Evolutionary conservation across 2,797 vertebrate genomes (phyloP), one percentile per base, ranked within the genome.

Genomic region (Neomorphus geoffroyi): DNA sequence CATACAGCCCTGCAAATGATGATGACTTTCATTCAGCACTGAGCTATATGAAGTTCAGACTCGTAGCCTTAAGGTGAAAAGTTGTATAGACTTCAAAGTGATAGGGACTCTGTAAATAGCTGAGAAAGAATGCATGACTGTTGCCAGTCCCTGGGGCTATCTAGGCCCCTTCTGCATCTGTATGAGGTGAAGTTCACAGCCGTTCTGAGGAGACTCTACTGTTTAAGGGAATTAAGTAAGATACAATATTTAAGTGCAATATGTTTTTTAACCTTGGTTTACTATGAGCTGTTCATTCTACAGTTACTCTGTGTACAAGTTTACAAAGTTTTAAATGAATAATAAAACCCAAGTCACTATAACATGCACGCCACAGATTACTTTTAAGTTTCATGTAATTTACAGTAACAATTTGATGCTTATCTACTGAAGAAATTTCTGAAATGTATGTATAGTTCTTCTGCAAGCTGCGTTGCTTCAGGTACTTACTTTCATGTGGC

Each of bases 101-200:
- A 84, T 92, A 95, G 92, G 77, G 92, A 90, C 69, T 93, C 58
- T 60, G 27, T 58, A 57, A 65, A 90, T 66, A 84, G 84, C 88
- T 81, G n/a, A 39, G 74, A 82, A 93, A 72, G 94, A 92, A 88
- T 90, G 92, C 78, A 48, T 50, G 87, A 3, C 65, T 35, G 8
- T 70, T 22, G 15, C 39, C 43, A 72, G 12, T 56, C 75, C 85
- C 87, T 83, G 18, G 0, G 80, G 87, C 89, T 75, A 58, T 66
- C 71, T 23, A 13, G 37, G 46, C 37, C 24, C 74, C 30, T 65
- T 93, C 72, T 85, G 32, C 57, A 26, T 37, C 33, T 79, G 13
- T 69, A 48, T 48, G 56, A 45, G 45, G 22, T 45, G 58, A 86
- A 70, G n/a, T 69, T 89, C 73, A 75, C 45, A 21, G 46, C 26